phyloP scores from a whole-genome alignment of 2,888 invertebrate genomes.

The Epirrhoe alternata region DNA sequence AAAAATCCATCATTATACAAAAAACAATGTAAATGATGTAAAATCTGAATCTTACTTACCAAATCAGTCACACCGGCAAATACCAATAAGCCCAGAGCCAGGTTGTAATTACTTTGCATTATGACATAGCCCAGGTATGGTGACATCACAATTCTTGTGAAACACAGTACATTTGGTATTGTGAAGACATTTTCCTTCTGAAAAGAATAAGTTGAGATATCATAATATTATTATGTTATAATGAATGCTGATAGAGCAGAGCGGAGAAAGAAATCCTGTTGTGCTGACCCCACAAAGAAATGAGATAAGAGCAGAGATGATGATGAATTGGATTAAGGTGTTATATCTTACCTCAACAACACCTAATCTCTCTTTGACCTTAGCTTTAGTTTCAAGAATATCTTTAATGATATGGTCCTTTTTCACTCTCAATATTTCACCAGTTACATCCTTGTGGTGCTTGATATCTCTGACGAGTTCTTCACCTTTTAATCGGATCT shows the following conservation, averaged over 20 bases:
- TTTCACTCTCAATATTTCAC: conserved; percentile 80
- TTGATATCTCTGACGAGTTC: conserved; percentile 77
- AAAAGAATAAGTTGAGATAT: conserved; percentile 41
- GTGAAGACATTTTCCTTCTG: conserved; percentile 96
- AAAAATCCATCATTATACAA: conserved; percentile 13
- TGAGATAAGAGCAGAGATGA: background rate
- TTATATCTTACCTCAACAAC: conserved; percentile 86
- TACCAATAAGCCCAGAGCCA: conserved; percentile 92
- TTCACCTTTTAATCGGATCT: conserved; percentile 74
- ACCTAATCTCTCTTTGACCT: conserved; percentile 89
- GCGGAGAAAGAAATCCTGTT: too few species aligned
- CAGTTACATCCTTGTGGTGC: conserved; percentile 75
- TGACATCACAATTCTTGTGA: conserved; percentile 92
- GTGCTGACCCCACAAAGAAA: too few species aligned
- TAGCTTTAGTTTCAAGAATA: conserved; percentile 88
- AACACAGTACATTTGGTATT: conserved; percentile 95
- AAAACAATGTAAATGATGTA: background rate
- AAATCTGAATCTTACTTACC: conserved; percentile 80
- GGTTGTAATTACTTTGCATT: conserved; percentile 90
- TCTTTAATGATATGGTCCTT: conserved; percentile 88
- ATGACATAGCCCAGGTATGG: conserved; percentile 96
- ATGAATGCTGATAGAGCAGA: too few species aligned
- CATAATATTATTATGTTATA: too few species aligned
- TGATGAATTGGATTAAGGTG: background rate
- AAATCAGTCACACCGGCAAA: conserved; percentile 96